These are phyloP conservation scores for Drosophila grimshawi DNA, from an alignment of 1,140 invertebrate genomes.

Conservation along the genomic window DNA sequence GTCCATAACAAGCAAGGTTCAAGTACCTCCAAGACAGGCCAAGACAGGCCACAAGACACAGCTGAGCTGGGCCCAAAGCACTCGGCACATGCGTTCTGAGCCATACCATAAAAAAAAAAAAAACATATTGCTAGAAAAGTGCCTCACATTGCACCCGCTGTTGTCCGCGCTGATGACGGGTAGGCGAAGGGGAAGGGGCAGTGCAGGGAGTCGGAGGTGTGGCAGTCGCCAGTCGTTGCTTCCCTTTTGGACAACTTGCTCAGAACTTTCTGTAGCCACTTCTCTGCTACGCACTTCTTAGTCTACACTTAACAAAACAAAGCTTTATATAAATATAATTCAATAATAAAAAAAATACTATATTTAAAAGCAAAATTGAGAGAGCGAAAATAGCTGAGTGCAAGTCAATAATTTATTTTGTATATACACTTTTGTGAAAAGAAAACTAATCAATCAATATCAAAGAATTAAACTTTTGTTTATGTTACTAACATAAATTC, in stretches of 20 bases:
- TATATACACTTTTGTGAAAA: neutral
- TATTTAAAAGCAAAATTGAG: no score
- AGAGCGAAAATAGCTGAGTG: no score
- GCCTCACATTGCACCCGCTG: conserved; percentile 46
- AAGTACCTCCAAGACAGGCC: conserved; percentile 63
- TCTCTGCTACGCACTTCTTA: conserved; percentile 28
- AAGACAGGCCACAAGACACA: conserved; percentile 13
- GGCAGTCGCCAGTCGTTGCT: conserved; percentile 22
- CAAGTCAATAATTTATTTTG: neutral
- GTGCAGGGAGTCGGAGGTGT: neutral
- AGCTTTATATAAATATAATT: no score
- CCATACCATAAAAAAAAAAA: conserved; percentile 23
- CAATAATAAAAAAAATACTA: no score
- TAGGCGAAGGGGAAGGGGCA: neutral
- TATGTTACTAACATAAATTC: neutral
- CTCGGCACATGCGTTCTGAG: conserved; percentile 59
- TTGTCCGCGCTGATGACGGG: neutral
- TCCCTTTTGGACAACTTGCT: conserved; percentile 41
- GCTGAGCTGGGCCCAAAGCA: conserved; percentile 38
- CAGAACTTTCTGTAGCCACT: conserved; percentile 45
- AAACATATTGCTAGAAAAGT: conserved; percentile 42
- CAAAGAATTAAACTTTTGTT: neutral
- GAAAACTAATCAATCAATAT: no score
- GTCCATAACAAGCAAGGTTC: conserved; percentile 58
- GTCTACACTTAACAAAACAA: conserved; percentile 2